phyloP scores from a whole-genome alignment of 2,888 invertebrate genomes.

The Lasius platythorax region DNA sequence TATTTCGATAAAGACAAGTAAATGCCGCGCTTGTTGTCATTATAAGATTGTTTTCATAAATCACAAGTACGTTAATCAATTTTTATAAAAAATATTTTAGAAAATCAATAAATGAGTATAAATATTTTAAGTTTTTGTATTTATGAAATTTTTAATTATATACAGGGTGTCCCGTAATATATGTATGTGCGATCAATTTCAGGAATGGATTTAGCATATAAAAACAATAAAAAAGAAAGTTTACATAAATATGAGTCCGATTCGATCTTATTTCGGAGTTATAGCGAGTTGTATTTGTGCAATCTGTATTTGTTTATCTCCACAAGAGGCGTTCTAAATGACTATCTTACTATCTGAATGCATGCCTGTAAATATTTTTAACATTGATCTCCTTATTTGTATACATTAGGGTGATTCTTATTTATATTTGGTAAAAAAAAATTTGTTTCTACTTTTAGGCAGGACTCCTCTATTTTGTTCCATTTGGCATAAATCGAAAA shows the following conservation, averaged over 20 bases:
- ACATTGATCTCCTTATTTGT: no score
- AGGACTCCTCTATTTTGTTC: no score
- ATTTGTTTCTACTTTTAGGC: no score
- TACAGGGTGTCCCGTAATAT: neutral
- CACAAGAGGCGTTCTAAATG: neutral
- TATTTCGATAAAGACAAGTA: neutral
- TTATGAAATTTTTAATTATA: neutral
- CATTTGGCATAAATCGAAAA: no score
- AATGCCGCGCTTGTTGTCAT: neutral
- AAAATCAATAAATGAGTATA: neutral
- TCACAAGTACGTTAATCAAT: neutral
- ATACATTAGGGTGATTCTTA: no score
- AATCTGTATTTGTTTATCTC: neutral
- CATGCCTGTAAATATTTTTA: no score
- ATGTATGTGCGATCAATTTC: neutral
- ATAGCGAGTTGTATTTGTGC: neutral
- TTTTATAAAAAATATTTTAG: neutral
- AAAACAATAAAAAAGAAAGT: neutral
- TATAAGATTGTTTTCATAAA: neutral
- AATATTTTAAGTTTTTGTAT: neutral
- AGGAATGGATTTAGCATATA: neutral
- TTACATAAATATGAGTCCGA: neutral
- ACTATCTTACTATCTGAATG: neutral
- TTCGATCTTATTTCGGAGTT: no score
- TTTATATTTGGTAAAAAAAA: no score